Percentiles rank a stretch among this genome's conserved stretches.
Conservation (phyloP, 2,113 vertebrate genomes). For the Podarcis raffonei region DNA sequence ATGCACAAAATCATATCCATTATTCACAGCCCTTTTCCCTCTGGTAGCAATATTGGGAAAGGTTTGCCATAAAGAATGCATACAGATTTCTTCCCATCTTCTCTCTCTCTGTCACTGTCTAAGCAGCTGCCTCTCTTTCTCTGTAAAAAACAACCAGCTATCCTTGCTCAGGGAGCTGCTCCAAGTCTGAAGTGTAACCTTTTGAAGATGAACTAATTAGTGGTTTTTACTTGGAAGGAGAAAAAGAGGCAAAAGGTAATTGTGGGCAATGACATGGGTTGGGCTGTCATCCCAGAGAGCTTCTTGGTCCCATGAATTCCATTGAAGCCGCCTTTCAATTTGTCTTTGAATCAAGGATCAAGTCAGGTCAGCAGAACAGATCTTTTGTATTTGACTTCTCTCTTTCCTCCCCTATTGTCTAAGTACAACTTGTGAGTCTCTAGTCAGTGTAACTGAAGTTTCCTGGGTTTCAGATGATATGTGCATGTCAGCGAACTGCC, state of each 20-base stretch:
- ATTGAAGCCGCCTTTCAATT: constrained; percentile 48
- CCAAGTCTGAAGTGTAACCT: constrained; percentile 57
- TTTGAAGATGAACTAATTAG: constrained; percentile 64
- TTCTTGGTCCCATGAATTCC: too few relatives aligned
- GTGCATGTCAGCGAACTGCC: too few relatives aligned
- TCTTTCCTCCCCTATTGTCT: constrained; percentile 46
- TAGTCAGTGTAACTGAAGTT: constrained; percentile 14
- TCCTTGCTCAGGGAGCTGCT: constrained; percentile 47
- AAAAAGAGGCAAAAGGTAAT: constrained; percentile 39
- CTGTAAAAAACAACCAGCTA: constrained; percentile 23
- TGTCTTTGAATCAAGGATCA: constrained; percentile 74
- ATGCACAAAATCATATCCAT: not conserved
- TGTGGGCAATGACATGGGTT: constrained; percentile 61
- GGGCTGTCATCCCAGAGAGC: constrained; percentile 21
- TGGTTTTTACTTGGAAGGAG: constrained; percentile 40
- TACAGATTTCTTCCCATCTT: not conserved
- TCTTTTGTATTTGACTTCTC: constrained; percentile 59
- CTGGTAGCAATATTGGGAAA: not conserved
- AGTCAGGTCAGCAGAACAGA: constrained; percentile 57
- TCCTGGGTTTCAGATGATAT: constrained; percentile 48
- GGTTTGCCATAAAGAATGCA: not conserved
- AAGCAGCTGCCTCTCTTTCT: not conserved
- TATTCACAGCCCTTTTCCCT: not conserved
- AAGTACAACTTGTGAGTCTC: constrained; percentile 33
- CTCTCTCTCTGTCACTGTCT: not conserved